Base-by-base conservation (phyloP, 2,113 vertebrate genomes). In the Tetrao urogallus region DNA sequence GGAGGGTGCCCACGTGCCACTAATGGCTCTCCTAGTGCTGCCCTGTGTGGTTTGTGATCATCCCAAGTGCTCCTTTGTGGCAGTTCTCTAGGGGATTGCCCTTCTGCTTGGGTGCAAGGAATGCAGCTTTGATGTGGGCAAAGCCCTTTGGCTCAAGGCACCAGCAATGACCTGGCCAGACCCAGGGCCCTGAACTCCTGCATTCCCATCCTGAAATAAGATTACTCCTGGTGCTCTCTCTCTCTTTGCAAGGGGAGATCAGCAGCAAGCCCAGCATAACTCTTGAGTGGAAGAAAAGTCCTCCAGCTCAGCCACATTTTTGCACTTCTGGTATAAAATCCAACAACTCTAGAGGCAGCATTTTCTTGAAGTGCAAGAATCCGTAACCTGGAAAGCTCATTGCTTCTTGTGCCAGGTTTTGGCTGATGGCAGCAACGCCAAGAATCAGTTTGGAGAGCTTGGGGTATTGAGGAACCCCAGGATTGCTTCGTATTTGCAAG, bases 1-100 rank as follows among this genome's bases (percentile, higher is more conserved):
- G 47, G 15, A 42, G 20, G 50, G n/a, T 43, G 10, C 34, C n/a
- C 48, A 9, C 1, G 1, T 15, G 66, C 27, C 3, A 1, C 2
- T 18, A 11, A 48, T 18, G 8, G 54, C 28, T 56, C 54, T 28
- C 52, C 52, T 56, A 30, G 15, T 18, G 28, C 28, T 56, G 28
- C 28, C 52, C 52, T 54, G 50, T 14, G 50, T 28, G 50, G 50
- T 54, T 27, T 54, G 25, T 14, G 24, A 27, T 54, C 25, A 27
- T 54, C 25, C 50, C 50, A 54, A 54, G 50, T 8, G 13, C 50
- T 54, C 47, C 24, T 54, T 14, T 15, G 25, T 54, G 50, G 24
- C 25, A 54, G 50, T 14, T 54, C 50, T 54, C 13, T 54, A 20
- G 50, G 25, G 25, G 50, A 54, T 28, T 27, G 50, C 50, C 25